Conservation (phyloP, 1,140 invertebrate species). For the Calephelis nemesis region DNA sequence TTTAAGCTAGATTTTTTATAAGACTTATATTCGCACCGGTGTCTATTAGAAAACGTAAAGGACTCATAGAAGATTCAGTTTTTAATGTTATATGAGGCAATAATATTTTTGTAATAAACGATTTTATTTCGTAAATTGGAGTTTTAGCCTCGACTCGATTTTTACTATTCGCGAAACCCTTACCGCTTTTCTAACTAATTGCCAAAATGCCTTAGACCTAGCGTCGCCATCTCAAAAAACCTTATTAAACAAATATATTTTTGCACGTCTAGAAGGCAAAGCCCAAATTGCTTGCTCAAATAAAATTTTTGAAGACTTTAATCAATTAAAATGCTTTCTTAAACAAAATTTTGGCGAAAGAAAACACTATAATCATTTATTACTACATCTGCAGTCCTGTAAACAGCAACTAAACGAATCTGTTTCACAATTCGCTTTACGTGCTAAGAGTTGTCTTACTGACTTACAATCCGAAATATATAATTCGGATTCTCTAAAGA, state of each 20-base stretch:
- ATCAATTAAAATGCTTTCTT: slow-evolving; percentile 11
- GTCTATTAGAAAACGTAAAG: slow-evolving; percentile 12
- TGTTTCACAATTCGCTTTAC: slow-evolving; percentile 8
- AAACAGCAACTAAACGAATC: slow-evolving; percentile 19
- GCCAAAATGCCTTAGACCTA: slow-evolving; percentile 26
- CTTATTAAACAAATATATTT: slow-evolving; percentile 30
- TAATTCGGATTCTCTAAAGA: slow-evolving; percentile 27
- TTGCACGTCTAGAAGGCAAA: slow-evolving; percentile 30
- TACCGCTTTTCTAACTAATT: slow-evolving; percentile 19
- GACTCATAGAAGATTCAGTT: neutral
- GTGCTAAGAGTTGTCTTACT: slow-evolving; percentile 19
- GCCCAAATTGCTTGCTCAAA: slow-evolving; percentile 32
- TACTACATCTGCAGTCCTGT: slow-evolving; percentile 5
- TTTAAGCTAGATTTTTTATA: slow-evolving; percentile 14
- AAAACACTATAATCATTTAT: slow-evolving; percentile 13
- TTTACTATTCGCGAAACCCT: slow-evolving; percentile 4
- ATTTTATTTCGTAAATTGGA: slow-evolving; percentile 15
- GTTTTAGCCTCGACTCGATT: neutral
- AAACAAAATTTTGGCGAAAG: slow-evolving; percentile 13
- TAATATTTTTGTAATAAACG: slow-evolving; percentile 18
- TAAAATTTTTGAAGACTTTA: slow-evolving; percentile 25
- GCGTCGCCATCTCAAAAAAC: slow-evolving; percentile 25
- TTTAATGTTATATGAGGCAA: slow-evolving; percentile 17
- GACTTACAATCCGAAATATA: slow-evolving; percentile 26
- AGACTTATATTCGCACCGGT: slow-evolving; percentile 18